Evolutionary conservation across 2,888 invertebrate species (phyloP).

Genomic region (Synanthedon vespiformis): DNA sequence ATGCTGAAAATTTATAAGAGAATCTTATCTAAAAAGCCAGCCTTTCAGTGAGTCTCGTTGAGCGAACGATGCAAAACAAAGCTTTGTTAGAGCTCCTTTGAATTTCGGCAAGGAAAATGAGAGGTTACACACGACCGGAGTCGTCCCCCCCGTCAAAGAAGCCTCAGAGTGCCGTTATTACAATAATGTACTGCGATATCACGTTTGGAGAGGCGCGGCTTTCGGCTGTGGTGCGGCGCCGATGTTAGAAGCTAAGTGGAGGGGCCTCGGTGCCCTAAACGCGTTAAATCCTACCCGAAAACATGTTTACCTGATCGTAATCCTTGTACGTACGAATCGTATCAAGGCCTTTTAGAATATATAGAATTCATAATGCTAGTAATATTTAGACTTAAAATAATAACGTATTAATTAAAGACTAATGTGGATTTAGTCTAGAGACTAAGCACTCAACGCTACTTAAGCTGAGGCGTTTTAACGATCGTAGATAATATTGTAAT

Average conservation of each 20-base stretch:
- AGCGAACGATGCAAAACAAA: constrained; percentile 66
- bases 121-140: constrained; percentile 56
- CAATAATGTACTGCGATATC: constrained; percentile 61
- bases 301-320: constrained; percentile 6
- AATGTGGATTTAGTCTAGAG: too few relatives aligned
- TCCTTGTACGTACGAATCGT: too few relatives aligned
- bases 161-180: constrained; percentile 58
- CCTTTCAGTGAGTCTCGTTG: constrained; percentile 57
- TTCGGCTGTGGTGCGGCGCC: constrained; percentile 14
- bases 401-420: too few relatives aligned
- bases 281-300: constrained; percentile 5
- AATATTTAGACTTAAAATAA: too few relatives aligned
- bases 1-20: constrained; percentile 60
- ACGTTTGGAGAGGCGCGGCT: constrained; percentile 37
- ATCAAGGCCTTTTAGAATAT: too few relatives aligned
- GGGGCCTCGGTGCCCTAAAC: constrained; percentile 2
- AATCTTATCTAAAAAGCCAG: constrained; percentile 66
- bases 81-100: constrained; percentile 67
- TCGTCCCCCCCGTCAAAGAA: constrained; percentile 47
- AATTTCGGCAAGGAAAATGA: constrained; percentile 68
- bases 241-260: constrained; percentile 2
- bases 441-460: too few relatives aligned
- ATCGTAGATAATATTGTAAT: too few relatives aligned
- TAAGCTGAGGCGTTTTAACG: too few relatives aligned
- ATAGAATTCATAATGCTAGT: too few relatives aligned